Evolutionary conservation across 2,888 invertebrate species (phyloP).

Genomic region (Meiosimyza decipiens): DNA sequence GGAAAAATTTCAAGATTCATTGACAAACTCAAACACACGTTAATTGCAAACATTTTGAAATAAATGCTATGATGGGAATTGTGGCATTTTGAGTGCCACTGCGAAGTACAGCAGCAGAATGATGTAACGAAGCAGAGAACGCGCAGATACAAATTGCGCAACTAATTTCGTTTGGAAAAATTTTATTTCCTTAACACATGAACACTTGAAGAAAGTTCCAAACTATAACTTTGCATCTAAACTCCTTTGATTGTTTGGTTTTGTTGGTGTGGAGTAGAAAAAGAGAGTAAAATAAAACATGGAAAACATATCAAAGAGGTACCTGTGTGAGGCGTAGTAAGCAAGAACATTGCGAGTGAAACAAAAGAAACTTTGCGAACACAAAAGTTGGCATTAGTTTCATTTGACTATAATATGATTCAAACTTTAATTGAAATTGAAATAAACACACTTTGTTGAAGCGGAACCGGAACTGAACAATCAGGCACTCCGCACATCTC

Average conservation of each 20-base stretch:
- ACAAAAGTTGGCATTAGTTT: conserved; percentile 36
- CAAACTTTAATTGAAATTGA: conserved; percentile 58
- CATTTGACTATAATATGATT: conserved; percentile 43
- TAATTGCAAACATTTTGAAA: too few species aligned
- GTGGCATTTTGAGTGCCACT: too few species aligned
- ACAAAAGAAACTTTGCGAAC: conserved; percentile 38
- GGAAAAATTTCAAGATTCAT: too few species aligned
- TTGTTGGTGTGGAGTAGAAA: neutral
- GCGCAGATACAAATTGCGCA: conserved; percentile 27
- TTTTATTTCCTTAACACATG: conserved; percentile 39
- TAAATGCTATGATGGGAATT: too few species aligned
- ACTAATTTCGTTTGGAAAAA: conserved; percentile 39
- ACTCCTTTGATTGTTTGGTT: conserved; percentile 9
- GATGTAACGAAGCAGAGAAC: neutral
- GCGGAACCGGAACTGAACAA: conserved; percentile 40
- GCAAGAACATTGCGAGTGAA: conserved; percentile 18
- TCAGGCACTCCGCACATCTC: neutral
- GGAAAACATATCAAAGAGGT: conserved; percentile 4
- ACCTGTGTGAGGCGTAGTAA: conserved; percentile 19
- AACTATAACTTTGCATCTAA: conserved; percentile 31
- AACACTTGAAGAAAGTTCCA: conserved; percentile 39
- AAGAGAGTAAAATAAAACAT: neutral
- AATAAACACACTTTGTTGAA: conserved; percentile 49
- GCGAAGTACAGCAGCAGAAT: too few species aligned
- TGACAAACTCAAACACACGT: too few species aligned